Evolutionary conservation across 2,797 vertebrate species (phyloP), one percentile per base, ranked within the genome.

Genomic region (Ataeniobius toweri): DNA sequence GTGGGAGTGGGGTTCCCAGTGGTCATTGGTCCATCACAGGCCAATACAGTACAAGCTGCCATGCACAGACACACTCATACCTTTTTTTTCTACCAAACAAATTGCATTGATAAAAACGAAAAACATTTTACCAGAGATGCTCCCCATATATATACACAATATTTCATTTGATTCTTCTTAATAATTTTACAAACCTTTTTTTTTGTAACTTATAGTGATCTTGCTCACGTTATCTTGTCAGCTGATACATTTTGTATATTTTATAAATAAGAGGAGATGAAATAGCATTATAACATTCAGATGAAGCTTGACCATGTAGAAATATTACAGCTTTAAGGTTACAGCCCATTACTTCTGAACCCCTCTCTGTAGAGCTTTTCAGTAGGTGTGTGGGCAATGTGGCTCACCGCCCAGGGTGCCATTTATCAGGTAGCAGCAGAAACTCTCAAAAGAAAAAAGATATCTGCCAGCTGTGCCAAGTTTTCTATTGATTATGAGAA

Each of bases 281-380:
- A 31, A 2, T 16, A 3, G 26, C 14, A 31, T 31, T 31, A 31
- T 16, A 8, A 18, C 28, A 36, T 39, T 55, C 59, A 68, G 51
- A 44, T 48, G 18, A n/a, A 53, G 2, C 22, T 58, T 50, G 63
- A 59, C 68, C 10, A 28, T 56, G 59, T 76, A 22, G 63, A 71
- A 83, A 59, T 20, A 51, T 53, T 53, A 16, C 50, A 51, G 50
- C 50, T 51, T 51, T 51, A 51, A 51, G 16, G 39, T 36, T 70
- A 28, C 22, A 58, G n/a, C 79, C 71, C 70, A 78, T 58, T 71
- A n/a, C n/a, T 50, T 46, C 22, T 56, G 2, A 13, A 20, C 56
- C 65, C 6, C 16, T 44, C 14, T 41, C 28, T 51, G 31, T 55
- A 69, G 59, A 2, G 56, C 28, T 63, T 74, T 81, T 1, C 0